A percentile compares a stretch with the other conserved stretches of the same genome.
phyloP scores from a whole-genome alignment of 1,140 invertebrate species.

The Pollicipes pollicipes region DNA sequence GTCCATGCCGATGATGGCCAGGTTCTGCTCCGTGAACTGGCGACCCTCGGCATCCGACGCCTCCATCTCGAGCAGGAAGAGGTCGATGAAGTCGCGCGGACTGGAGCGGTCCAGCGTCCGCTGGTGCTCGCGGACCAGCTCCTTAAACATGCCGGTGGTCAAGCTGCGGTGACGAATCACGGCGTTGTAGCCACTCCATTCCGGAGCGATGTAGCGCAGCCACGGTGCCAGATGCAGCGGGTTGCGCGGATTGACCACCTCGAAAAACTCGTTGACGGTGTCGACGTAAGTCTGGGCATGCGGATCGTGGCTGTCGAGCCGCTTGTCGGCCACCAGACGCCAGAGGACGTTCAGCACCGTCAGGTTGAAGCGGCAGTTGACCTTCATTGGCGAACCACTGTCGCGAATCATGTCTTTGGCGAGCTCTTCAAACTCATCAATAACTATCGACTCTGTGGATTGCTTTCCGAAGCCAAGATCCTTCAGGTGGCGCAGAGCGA shows the following conservation, averaged over 20 bases:
- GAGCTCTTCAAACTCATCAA: slow-evolving; percentile 43
- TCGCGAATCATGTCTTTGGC: slow-evolving; percentile 12
- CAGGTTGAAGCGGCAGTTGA: not conserved
- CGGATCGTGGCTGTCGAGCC: not conserved
- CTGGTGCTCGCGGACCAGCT: slow-evolving; percentile 22
- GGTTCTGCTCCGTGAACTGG: slow-evolving; percentile 6
- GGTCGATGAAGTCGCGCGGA: slow-evolving; percentile 29
- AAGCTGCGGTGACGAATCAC: not conserved
- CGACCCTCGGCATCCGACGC: slow-evolving; percentile 8
- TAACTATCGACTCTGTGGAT: slow-evolving; percentile 49
- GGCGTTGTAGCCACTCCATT: not conserved
- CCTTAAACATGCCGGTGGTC: not conserved
- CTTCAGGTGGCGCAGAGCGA: slow-evolving; percentile 13
- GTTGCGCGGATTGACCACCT: not conserved
- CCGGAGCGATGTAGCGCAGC: not conserved
- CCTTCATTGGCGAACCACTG: not conserved
- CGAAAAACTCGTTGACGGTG: not conserved
- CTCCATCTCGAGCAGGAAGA: slow-evolving; percentile 24
- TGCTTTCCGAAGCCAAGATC: slow-evolving; percentile 51
- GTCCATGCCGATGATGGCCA: slow-evolving; percentile 14
- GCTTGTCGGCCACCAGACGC: not conserved
- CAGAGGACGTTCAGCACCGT: not conserved
- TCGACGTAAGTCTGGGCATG: not conserved
- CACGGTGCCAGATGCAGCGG: not conserved
- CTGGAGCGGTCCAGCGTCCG: slow-evolving; percentile 22